phyloP scores from a whole-genome alignment of 1,140 invertebrate genomes.

The Drosophila nasuta region DNA sequence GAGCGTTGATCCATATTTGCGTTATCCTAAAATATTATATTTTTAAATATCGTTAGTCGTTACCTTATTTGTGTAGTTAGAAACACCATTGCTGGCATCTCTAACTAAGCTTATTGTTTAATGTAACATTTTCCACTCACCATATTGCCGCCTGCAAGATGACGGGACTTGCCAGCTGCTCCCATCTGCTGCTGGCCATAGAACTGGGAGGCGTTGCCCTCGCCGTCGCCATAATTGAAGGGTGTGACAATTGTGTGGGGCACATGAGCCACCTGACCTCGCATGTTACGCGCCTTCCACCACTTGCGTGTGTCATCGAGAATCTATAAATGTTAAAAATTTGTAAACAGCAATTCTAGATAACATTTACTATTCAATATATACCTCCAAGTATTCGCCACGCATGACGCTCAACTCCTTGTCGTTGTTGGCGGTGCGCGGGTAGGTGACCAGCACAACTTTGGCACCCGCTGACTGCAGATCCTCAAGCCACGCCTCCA shows the following conservation, averaged over 20 bases:
- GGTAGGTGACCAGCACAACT: slow-evolving; percentile 97
- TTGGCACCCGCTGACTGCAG: slow-evolving; percentile 91
- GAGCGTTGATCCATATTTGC: slow-evolving; percentile 83
- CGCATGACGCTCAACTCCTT: slow-evolving; percentile 98
- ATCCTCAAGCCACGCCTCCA: slow-evolving; percentile 90
- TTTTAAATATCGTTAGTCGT: no score
- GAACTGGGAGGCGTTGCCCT: slow-evolving; percentile 85
- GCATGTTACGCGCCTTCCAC: slow-evolving; percentile 98
- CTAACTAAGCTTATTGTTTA: background rate
- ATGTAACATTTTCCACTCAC: background rate
- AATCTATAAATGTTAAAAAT: slow-evolving; percentile 87
- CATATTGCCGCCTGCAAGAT: slow-evolving; percentile 39
- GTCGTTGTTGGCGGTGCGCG: slow-evolving; percentile 98
- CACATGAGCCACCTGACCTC: slow-evolving; percentile 96
- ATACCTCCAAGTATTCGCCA: slow-evolving; percentile 97
- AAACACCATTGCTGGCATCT: no score
- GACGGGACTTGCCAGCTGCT: slow-evolving; percentile 55
- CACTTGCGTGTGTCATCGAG: slow-evolving; percentile 98
- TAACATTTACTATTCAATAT: slow-evolving; percentile 15
- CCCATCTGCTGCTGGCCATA: slow-evolving; percentile 86
- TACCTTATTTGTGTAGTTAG: no score
- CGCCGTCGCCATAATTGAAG: slow-evolving; percentile 84
- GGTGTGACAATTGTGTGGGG: slow-evolving; percentile 98
- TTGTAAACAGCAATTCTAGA: background rate
- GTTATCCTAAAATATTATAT: slow-evolving; percentile 82